Evolutionary conservation across 2,888 invertebrate genomes (phyloP).

Genomic region (Ectropis crepuscularia): DNA sequence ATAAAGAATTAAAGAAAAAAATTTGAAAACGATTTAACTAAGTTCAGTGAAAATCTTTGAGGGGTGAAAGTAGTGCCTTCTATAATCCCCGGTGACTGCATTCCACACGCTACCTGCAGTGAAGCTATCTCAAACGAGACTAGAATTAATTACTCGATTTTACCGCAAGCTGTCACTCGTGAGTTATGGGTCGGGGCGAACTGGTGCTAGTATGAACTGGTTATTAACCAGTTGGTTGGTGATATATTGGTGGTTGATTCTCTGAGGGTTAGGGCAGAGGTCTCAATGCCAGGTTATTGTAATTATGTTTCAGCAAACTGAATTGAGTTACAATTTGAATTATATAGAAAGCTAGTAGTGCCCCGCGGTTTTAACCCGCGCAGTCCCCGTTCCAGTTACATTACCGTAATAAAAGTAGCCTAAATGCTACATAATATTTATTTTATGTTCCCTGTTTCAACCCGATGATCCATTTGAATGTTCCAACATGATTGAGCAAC

Average conservation of each 20-base stretch:
- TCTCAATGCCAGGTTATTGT: background rate
- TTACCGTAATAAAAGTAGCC: too few species aligned
- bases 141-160: constrained; percentile 36
- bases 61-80: background rate
- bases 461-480: too few species aligned
- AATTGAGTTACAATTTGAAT: too few species aligned
- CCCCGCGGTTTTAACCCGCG: too few species aligned
- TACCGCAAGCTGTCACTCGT: constrained; percentile 32
- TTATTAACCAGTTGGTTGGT: constrained; percentile 42
- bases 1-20: too few species aligned
- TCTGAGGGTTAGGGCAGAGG: constrained; percentile 12
- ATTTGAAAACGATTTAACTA: background rate
- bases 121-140: constrained; percentile 34
- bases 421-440: too few species aligned
- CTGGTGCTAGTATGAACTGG: constrained; percentile 32
- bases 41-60: background rate
- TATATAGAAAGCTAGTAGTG: too few species aligned
- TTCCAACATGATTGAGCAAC: too few species aligned
- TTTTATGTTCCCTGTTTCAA: too few species aligned
- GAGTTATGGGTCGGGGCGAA: constrained; percentile 36
- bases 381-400: too few species aligned
- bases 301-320: too few species aligned
- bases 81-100: constrained; percentile 22
- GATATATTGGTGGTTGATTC: constrained; percentile 24
- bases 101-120: constrained; percentile 24